phyloP scores from a whole-genome alignment of 2,113 vertebrate genomes.

The Tenrec ecaudatus region DNA sequence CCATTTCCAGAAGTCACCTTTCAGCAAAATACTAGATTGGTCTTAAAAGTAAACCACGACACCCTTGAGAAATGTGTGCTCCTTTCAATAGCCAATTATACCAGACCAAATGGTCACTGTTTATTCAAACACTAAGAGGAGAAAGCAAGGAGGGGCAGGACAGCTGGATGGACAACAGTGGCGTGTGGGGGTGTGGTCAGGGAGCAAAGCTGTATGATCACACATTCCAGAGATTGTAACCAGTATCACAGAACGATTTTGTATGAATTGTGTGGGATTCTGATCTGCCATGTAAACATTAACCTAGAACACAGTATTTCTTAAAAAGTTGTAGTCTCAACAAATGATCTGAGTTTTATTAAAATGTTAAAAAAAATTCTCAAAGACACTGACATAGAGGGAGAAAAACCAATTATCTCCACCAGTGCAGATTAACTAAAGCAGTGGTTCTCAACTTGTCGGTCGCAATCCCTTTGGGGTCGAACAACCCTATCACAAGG shows the following conservation, averaged over 20 bases:
- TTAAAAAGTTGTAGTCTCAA: background rate
- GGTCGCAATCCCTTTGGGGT: too few relatives aligned
- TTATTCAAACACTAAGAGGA: background rate
- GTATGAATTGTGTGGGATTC: background rate
- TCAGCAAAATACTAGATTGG: background rate
- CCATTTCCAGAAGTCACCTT: background rate
- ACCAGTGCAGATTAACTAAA: background rate
- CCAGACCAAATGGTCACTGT: background rate
- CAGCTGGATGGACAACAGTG: background rate
- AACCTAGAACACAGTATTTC: background rate
- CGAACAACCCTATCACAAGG: too few relatives aligned
- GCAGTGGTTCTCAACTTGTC: too few relatives aligned
- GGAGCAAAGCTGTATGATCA: too few relatives aligned
- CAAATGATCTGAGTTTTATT: constrained; percentile 27
- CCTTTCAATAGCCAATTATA: background rate
- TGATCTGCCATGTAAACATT: background rate
- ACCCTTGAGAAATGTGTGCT: background rate
- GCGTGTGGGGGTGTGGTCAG: too few relatives aligned
- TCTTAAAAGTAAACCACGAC: background rate
- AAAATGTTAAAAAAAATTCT: background rate
- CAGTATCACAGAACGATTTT: background rate
- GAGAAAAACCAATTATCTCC: background rate
- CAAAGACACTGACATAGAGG: background rate
- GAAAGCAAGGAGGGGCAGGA: background rate
- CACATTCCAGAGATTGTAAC: background rate